Conservation (phyloP, 2,888 invertebrate species). For the Nymphalis polychloros region DNA sequence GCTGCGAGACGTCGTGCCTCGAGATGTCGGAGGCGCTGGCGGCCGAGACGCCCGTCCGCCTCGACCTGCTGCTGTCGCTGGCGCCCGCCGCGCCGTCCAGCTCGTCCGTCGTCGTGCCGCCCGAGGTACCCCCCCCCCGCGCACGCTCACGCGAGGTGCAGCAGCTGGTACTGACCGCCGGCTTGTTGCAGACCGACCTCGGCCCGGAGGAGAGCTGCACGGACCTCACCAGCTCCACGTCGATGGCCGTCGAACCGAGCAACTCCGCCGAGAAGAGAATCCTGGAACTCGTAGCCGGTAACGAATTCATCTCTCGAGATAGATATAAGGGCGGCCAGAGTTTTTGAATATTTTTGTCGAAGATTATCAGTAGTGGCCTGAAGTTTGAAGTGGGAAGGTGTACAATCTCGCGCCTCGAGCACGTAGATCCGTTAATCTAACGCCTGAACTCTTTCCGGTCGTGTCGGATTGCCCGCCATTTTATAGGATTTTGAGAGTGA, state of each 20-base stretch:
- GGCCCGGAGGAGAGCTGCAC: slow-evolving; percentile 76
- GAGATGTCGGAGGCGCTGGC: slow-evolving; percentile 93
- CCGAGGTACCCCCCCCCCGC: slow-evolving; percentile 51
- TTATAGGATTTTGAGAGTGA: too few species aligned
- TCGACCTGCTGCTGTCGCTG: slow-evolving; percentile 92
- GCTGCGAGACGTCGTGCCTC: slow-evolving; percentile 90
- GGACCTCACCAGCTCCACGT: slow-evolving; percentile 83
- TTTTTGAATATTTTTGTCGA: too few species aligned
- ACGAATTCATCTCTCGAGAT: background rate
- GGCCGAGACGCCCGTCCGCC: slow-evolving; percentile 93
- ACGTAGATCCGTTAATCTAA: too few species aligned
- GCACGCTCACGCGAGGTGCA: background rate
- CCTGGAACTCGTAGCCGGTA: slow-evolving; percentile 86
- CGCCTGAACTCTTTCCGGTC: too few species aligned
- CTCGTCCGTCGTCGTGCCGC: slow-evolving; percentile 87
- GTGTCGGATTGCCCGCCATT: too few species aligned
- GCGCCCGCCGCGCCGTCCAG: slow-evolving; percentile 90
- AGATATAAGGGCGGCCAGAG: too few species aligned
- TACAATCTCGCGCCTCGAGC: too few species aligned
- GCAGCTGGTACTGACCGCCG: background rate
- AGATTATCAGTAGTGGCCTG: too few species aligned
- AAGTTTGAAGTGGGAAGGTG: too few species aligned
- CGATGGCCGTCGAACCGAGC: slow-evolving; percentile 89
- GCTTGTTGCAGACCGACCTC: slow-evolving; percentile 52
- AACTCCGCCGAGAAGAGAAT: slow-evolving; percentile 88